Evolutionary conservation across 2,797 vertebrate species (phyloP).

Genomic region (Myotis myotis): DNA sequence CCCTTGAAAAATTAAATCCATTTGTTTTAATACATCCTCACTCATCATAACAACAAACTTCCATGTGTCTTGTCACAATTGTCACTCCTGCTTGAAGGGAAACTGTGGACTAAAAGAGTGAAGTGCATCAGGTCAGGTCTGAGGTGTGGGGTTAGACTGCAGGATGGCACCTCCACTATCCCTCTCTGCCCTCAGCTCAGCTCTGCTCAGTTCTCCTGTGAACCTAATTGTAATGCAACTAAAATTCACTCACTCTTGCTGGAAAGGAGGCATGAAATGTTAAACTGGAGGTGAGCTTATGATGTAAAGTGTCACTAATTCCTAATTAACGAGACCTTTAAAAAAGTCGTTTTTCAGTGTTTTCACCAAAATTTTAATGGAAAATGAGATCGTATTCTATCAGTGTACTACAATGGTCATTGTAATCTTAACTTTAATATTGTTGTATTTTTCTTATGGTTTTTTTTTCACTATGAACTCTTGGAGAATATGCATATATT

Average conservation of each 20-base stretch:
- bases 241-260: slow-evolving; percentile 70
- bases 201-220: slow-evolving; percentile 65
- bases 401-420: slow-evolving; percentile 8
- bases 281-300: slow-evolving; percentile 53
- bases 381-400: slow-evolving; percentile 42
- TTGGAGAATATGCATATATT: slow-evolving; percentile 12
- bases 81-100: slow-evolving; percentile 77
- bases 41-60: slow-evolving; percentile 76
- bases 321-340: slow-evolving; percentile 33
- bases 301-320: slow-evolving; percentile 21
- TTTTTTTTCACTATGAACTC: neutral
- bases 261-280: slow-evolving; percentile 47
- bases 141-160: slow-evolving; percentile 64
- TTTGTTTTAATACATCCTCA: slow-evolving; percentile 73
- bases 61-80: slow-evolving; percentile 69
- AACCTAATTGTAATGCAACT: slow-evolving; percentile 73
- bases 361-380: slow-evolving; percentile 24
- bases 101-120: slow-evolving; percentile 76
- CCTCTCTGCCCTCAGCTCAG: slow-evolving; percentile 61
- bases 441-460: neutral
- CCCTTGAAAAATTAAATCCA: slow-evolving; percentile 66
- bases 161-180: slow-evolving; percentile 48
- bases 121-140: slow-evolving; percentile 77
- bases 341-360: neutral
- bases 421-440: slow-evolving; percentile 46